Base-by-base conservation (phyloP, 1,140 invertebrate species). In the Contarinia nasturtii region DNA sequence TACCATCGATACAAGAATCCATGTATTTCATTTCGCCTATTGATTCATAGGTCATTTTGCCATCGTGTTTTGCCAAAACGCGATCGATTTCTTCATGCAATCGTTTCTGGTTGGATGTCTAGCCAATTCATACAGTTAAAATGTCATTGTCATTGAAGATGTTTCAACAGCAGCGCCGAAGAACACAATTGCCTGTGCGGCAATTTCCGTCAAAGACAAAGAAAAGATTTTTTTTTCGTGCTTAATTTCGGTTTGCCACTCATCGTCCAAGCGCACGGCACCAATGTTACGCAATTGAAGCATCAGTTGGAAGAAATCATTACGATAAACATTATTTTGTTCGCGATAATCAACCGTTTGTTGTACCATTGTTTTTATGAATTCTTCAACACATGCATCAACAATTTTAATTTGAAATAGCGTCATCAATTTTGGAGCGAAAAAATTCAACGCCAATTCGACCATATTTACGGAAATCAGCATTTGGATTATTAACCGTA, bases 221-320 rank as follows among this genome's bases (percentile, higher is more conserved):
- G 50, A 44, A n/a, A n/a, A n/a, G n/a, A n/a, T n/a, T 41, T 10
- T 47, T 21, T 33, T 46, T 38, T n/a, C 49, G 17, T 15, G 22
- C 21, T 36, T 49, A 53, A 21, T 60, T 60, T 27, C 10, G 3
- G 27, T 27, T 10, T 3, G 3, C 27, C 27, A 27, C 3, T 27
- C 27, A 27, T 10, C 27, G 10, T 5, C 57, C 57, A 34, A 60
- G 50, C 33, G 55, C 1, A 2, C 49, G 45, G 12, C 19, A 2
- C 56, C 58, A 40, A 69, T 60, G 37, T 72, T 67, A 48, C 67
- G 66, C 45, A 75, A 51, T 34, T 74, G 19, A 54, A 73, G 55
- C 38, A 76, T 41, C 2, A 74, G 47, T 49, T 76, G 67, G 18
- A 75, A 49, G 48, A 74, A 72, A 54, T 76, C 75, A 43, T 67